Evolutionary conservation across 2,113 vertebrate species (phyloP).

Genomic region (Ramphastos sulfuratus): DNA sequence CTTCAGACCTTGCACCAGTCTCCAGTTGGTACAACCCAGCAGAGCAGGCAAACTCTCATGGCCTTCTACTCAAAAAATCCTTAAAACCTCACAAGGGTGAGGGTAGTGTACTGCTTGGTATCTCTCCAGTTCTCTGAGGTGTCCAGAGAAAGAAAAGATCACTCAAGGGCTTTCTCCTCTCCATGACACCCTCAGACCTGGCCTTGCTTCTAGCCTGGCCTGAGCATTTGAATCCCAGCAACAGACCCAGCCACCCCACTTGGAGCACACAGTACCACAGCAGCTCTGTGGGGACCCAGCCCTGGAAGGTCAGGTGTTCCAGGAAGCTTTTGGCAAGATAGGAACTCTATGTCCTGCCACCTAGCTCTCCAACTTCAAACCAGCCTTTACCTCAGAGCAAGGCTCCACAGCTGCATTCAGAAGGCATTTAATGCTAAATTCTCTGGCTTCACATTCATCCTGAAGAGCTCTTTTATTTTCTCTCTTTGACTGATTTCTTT

Average conservation of each 20-base stretch:
- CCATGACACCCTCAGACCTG: background rate
- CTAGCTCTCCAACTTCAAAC: constrained; percentile 14
- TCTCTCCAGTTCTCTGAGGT: background rate
- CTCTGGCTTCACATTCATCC: background rate
- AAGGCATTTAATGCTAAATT: constrained; percentile 25
- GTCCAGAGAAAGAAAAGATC: background rate
- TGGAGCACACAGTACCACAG: accelerated
- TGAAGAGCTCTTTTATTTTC: background rate
- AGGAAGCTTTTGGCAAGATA: constrained; percentile 8
- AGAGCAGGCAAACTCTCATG: background rate
- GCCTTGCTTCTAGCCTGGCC: background rate
- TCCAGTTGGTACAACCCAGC: background rate
- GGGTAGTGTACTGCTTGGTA: background rate
- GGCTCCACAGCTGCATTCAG: constrained; percentile 29
- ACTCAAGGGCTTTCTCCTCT: background rate
- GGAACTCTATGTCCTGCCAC: constrained; percentile 18
- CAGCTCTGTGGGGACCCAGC: background rate
- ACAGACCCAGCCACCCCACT: background rate
- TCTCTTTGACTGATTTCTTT: background rate
- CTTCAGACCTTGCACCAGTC: background rate
- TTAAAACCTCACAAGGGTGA: background rate
- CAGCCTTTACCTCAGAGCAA: background rate
- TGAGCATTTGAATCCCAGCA: accelerated
- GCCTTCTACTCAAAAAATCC: background rate
- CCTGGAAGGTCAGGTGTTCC: background rate